Base-by-base conservation (phyloP, 2,113 vertebrate species). In the Atlantisia rogersi region DNA sequence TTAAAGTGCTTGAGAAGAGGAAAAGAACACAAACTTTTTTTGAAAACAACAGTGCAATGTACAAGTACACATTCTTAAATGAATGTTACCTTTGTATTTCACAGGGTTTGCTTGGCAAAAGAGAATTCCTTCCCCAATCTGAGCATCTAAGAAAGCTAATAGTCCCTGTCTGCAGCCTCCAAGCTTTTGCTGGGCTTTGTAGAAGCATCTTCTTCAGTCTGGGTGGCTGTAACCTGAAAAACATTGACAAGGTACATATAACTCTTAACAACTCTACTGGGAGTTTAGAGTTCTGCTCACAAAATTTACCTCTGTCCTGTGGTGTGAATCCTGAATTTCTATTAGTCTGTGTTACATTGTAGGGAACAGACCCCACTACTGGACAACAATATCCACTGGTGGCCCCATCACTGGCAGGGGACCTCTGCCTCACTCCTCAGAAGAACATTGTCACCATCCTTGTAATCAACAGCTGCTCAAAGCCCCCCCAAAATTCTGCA, bases 201-300 rank as follows among this genome's bases (percentile, higher is more conserved):
- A 98, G 98, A 65, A 99, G 98, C 81, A 4, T 99, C 31, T 98
- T 99, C 96, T 99, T 99, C 40, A 22, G 98, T 59, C 96, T 99
- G 21, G 98, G 98, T 9, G 98, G 98, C 86, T 99, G 98, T 42
- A 98, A 99, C 46, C 97, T 98, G 94, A 97, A 97, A 71, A 99
- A 99, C 93, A 97, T 99, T 48, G 98, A 99, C 86, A 96, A 97
- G 98, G 98, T 99, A 98, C 2, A 91, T 94, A n/a, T 28, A 31
- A 32, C 5, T 88, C 29, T 35, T 39, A 19, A 8, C 29, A 69
- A 11, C 15, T 69, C 18, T 48, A 28, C 19, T 15, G 6, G 24
- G 7, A 71, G 10, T 76, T 94, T 44, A 59, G 48, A 19, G 6
- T 82, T 64, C 39, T 64, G 15, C 29, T 59, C 19, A 10, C 55